Base-by-base conservation (phyloP, 2,888 invertebrate species). In the Drosophila buzzatii region DNA sequence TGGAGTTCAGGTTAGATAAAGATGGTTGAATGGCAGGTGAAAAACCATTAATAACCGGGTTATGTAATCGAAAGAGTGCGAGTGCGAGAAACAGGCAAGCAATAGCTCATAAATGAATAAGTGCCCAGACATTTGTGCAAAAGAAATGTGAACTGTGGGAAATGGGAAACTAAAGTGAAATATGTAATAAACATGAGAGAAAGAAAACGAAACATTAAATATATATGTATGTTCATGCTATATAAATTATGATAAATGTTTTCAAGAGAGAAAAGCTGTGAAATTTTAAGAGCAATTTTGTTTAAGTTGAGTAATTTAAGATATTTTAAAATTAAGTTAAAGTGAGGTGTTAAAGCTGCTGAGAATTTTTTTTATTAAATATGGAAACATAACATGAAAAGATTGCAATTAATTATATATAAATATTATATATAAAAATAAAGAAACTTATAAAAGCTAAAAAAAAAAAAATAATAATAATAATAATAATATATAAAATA, bases 41-140 rank as follows among this genome's bases (percentile, higher is more conserved):
- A 65, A 84, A 80, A 60, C 85, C 87, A 85, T 85, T 85, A 86
- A 85, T 84, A 85, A 84, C 85, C 78, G 74, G 82, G 77, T 84
- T 82, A 85, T 85, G 84, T 72, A 80, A 87, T 87, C 80, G 82
- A 78, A 79, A 57, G 63, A 33, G 52, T 45, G 49, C 41, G 68
- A 55, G 59, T 39, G 27, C 7, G 42, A 9, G 23, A 37, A 58
- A 10, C 37, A 42, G 14, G 7, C 27, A 18, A 52, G 52, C 44
- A 42, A 55, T 57, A 55, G 51, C 58, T 51, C 60, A 44, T 62
- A 70, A 58, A 49, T 70, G 58, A 70, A 58, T 42, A 53, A 71
- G 42, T 55, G 64, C 35, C 35, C 23, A 20, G 27, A 39, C 44
- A 49, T 41, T 66, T 67, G 66, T 14, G 39, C 27, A 20, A 10